These are phyloP conservation scores for Drosophila suzukii DNA, from an alignment of 1,140 invertebrate genomes.

Conservation along the genomic window DNA sequence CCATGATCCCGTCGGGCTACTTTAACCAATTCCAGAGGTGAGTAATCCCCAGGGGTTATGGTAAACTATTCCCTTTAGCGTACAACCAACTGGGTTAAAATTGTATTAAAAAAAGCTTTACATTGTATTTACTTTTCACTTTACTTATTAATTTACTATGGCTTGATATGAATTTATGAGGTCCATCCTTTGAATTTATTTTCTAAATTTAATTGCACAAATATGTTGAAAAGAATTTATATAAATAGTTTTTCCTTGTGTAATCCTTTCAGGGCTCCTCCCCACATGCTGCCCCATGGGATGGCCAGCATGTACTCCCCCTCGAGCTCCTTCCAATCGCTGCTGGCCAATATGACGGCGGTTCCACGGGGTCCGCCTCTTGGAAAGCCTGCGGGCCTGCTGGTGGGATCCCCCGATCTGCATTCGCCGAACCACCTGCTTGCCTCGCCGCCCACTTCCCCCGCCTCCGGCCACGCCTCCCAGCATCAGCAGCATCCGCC, in stretches of 20 bases:
- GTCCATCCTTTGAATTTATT: too few relatives aligned
- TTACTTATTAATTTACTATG: too few relatives aligned
- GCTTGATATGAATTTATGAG: too few relatives aligned
- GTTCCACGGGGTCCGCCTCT: slow-evolving; percentile 86
- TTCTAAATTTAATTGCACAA: too few relatives aligned
- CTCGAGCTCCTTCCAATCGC: slow-evolving; percentile 92
- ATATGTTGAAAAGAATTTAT: too few relatives aligned
- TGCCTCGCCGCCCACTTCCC: slow-evolving; percentile 86
- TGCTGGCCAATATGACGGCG: slow-evolving; percentile 91
- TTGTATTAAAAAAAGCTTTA: neutral
- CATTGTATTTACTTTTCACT: too few relatives aligned
- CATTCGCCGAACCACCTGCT: slow-evolving; percentile 79
- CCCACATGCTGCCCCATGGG: slow-evolving; percentile 87
- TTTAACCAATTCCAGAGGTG: slow-evolving; percentile 84
- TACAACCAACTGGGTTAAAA: neutral
- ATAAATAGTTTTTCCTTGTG: neutral
- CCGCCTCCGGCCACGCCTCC: slow-evolving; percentile 85
- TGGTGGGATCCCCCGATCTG: slow-evolving; percentile 82
- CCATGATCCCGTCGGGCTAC: slow-evolving; percentile 85
- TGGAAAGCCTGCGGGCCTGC: slow-evolving; percentile 57
- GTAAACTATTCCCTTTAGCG: neutral
- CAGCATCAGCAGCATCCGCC: slow-evolving; percentile 37
- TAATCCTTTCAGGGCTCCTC: slow-evolving; percentile 85
- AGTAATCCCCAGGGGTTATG: slow-evolving; percentile 10
- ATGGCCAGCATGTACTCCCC: slow-evolving; percentile 88